phyloP scores from a whole-genome alignment of 2,888 invertebrate species.

The Cerastis rubricosa region DNA sequence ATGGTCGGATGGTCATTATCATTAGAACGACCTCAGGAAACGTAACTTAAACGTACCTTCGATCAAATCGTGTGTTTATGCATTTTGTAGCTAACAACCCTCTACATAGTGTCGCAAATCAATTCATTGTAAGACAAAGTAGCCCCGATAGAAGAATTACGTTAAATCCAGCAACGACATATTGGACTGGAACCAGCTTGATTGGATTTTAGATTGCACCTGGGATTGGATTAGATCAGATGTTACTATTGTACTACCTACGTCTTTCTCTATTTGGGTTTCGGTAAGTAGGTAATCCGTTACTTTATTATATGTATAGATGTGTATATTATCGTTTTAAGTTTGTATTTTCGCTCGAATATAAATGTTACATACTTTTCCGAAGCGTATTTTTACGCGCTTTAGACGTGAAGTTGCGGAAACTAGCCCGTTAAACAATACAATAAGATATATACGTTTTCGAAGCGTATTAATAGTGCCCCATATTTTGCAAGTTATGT shows the following conservation, averaged over 20 bases:
- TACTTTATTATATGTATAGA: background rate
- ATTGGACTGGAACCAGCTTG: conserved; percentile 43
- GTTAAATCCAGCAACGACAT: conserved; percentile 45
- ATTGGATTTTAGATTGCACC: conserved; percentile 56
- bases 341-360: no score
- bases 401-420: no score
- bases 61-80: no score
- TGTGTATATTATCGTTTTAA: no score
- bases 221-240: conserved; percentile 43
- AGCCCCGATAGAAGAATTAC: conserved; percentile 34
- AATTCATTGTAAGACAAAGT: conserved; percentile 36
- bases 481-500: no score
- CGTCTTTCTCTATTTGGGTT: conserved; percentile 22
- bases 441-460: no score
- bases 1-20: background rate
- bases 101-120: background rate
- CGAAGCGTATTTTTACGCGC: no score
- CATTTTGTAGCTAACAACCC: background rate
- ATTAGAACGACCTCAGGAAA: background rate
- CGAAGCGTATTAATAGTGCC: no score
- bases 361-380: no score
- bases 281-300: background rate
- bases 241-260: conserved; percentile 20
- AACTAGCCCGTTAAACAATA: no score
- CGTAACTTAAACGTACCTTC: background rate